These are phyloP conservation scores for Crambe crambe DNA, from an alignment of 37 sponge, comb jelly and placozoan species.

Conservation along the genomic window DNA sequence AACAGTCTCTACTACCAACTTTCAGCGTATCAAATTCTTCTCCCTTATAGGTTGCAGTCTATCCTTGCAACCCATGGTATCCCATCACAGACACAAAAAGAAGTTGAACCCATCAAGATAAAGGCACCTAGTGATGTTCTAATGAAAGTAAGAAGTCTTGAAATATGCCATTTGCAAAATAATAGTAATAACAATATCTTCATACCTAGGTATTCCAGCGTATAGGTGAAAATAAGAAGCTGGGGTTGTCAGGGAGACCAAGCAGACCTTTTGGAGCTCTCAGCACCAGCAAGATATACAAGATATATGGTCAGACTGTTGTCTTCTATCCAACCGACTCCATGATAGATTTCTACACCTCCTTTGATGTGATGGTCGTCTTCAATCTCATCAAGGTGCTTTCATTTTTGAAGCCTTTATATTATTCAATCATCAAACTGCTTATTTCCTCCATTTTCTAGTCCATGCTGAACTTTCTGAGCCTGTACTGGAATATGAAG, in stretches of 20 bases:
- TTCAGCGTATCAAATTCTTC: too few relatives aligned
- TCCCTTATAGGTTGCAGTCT: slow-evolving; percentile 70
- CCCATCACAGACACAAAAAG: slow-evolving; percentile 85
- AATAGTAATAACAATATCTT: not conserved
- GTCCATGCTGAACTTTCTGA: slow-evolving; percentile 58
- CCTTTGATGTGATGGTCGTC: slow-evolving; percentile 73
- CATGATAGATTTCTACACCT: slow-evolving; percentile 89
- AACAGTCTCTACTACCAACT: not conserved
- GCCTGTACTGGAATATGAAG: slow-evolving; percentile 80
- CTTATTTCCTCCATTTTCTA: not conserved
- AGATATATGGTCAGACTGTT: slow-evolving; percentile 63
- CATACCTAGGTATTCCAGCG: slow-evolving; percentile 48
- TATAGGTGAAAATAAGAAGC: slow-evolving; percentile 76
- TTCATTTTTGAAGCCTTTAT: too few relatives aligned
- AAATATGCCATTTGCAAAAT: not conserved
- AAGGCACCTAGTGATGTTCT: slow-evolving; percentile 65
- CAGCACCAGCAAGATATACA: slow-evolving; percentile 85
- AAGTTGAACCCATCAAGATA: slow-evolving; percentile 85
- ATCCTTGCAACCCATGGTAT: slow-evolving; percentile 90
- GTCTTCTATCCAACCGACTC: slow-evolving; percentile 82
- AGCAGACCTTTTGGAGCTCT: slow-evolving; percentile 85
- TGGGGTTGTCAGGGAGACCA: slow-evolving; percentile 84
- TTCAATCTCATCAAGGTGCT: slow-evolving; percentile 72
- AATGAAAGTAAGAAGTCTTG: slow-evolving; percentile 29
- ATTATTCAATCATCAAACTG: not conserved